Base-by-base conservation (phyloP, 2,113 vertebrate species). In the Sorex fumeus region DNA sequence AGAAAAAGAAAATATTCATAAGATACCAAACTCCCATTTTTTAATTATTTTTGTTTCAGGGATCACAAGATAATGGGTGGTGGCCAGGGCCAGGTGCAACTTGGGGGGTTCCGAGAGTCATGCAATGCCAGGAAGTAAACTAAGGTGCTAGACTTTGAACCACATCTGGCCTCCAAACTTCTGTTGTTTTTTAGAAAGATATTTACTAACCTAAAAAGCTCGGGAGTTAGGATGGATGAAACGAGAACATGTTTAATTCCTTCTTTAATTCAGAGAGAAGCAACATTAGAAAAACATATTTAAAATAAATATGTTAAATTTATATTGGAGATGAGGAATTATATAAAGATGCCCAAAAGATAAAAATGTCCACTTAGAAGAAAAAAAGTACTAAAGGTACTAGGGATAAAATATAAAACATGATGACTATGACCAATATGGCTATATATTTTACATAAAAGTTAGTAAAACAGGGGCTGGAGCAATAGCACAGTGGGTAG, bases 131-230 rank as follows among this genome's bases (percentile, higher is more conserved):
- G 19, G 6, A 60, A 60, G 23, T 60, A 21, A 60, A 60, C 57
- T 8, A 60, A 23, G 19, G 18, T 60, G 57, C 57, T 60, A 60
- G 6, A 60, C 18, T 60, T 60, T 60, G 18, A 60, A 60, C 57
- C 5, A 60, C 57, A 60, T 60, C 57, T 19, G 13, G 13, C 13
- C 13, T 60, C 18, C 18, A 16, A 60, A 60, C 18, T 2, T 23
- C 21, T 53, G 53, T 53, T 53, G 13, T 15, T 53, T 16, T 53
- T 53, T 15, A 53, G 15, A 53, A 53, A 43, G 81, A 32, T 53
- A 36, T 80, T 76, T 87, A 70, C 87, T 74, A 94, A 77, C 23
- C 19, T 88, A 85, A 64, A 30, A 82, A 21, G 25, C 62, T 74
- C 57, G 67, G 72, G 30, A 85, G 27, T 75, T 18, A 79, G n/a